A percentile compares a stretch with the other conserved stretches of the same genome.
Conservation (phyloP, 2,888 invertebrate species). For the Allacma fusca region DNA sequence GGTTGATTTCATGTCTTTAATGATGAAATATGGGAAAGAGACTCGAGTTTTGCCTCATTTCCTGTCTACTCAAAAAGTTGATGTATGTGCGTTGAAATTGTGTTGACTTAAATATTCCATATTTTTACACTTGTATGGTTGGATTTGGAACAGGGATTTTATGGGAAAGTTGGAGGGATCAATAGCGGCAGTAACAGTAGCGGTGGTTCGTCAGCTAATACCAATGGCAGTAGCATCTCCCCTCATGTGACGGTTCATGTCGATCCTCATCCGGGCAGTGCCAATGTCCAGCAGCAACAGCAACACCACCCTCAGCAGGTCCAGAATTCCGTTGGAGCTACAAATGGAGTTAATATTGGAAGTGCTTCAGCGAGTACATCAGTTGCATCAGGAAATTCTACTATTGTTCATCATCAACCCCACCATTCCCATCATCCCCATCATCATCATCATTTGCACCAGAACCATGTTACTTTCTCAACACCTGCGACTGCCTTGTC, state of each 20-base stretch:
- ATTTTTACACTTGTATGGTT: constrained; percentile 26
- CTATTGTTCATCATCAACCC: background rate
- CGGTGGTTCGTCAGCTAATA: constrained; percentile 21
- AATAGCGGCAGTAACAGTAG: background rate
- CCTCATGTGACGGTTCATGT: constrained; percentile 50
- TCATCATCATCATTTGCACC: constrained; percentile 37
- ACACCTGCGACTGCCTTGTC: constrained; percentile 28
- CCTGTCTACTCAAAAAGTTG: background rate
- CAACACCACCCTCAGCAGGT: constrained; percentile 28
- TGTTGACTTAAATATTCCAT: constrained; percentile 19
- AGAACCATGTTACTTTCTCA: constrained; percentile 1
- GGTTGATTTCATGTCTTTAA: constrained; percentile 24
- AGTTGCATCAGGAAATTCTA: constrained; percentile 3
- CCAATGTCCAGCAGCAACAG: constrained; percentile 30
- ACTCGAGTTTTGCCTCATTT: background rate
- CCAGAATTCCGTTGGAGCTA: constrained; percentile 22
- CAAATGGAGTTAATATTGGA: constrained; percentile 24
- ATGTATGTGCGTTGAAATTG: constrained; percentile 19
- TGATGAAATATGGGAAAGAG: constrained; percentile 28
- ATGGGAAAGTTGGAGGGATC: constrained; percentile 43
- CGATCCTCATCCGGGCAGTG: constrained; percentile 42
- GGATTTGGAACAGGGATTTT: constrained; percentile 38
- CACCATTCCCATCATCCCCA: constrained; percentile 43
- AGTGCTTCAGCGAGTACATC: background rate
- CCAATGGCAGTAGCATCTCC: constrained; percentile 14